These are phyloP conservation scores for Microplitis mediator DNA, from an alignment of 1,140 invertebrate species.

Conservation along the genomic window DNA sequence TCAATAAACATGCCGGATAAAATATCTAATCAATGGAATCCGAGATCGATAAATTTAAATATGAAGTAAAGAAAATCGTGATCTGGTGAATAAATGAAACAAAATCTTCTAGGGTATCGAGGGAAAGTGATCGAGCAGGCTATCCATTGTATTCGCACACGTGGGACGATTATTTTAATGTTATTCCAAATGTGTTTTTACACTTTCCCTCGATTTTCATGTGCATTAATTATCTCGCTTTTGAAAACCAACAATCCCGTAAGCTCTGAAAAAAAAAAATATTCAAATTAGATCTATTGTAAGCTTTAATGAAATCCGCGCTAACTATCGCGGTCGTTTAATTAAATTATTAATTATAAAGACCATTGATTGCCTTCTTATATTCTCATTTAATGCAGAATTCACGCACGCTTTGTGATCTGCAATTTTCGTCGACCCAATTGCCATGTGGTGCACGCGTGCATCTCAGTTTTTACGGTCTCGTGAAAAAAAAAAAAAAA, in stretches of 20 bases:
- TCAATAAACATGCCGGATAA: too few species aligned
- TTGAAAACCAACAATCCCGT: background rate
- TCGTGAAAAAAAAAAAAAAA: background rate
- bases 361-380: too few species aligned
- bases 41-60: too few species aligned
- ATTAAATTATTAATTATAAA: background rate
- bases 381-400: conserved; percentile 21
- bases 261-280: background rate
- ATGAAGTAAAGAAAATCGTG: background rate
- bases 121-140: conserved; percentile 19
- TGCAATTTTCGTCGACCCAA: conserved; percentile 36
- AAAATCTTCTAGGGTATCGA: background rate
- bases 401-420: conserved; percentile 20
- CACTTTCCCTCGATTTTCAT: conserved; percentile 10
- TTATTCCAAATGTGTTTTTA: conserved; percentile 9
- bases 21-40: too few species aligned
- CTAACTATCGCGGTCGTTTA: background rate
- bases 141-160: conserved; percentile 9
- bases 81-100: background rate
- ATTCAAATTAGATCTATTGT: background rate
- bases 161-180: background rate
- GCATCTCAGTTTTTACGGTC: background rate
- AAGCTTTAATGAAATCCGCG: too few species aligned
- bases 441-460: conserved; percentile 41
- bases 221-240: conserved; percentile 2